phyloP scores from a whole-genome alignment of 2,797 vertebrate genomes.

The Notolabrus celidotus region DNA sequence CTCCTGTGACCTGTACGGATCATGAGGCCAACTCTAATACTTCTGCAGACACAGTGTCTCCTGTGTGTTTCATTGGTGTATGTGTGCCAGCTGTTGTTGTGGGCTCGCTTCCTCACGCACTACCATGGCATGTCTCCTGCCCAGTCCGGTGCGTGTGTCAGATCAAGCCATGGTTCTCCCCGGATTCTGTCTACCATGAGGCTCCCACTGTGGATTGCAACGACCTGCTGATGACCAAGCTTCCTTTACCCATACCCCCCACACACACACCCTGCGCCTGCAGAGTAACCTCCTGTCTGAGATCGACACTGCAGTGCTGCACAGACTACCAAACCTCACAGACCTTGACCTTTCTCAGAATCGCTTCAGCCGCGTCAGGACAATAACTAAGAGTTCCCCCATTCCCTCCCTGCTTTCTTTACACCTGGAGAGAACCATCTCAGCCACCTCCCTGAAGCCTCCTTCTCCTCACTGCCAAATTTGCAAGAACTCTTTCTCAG shows the following conservation, averaged over 20 bases:
- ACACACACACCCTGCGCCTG: constrained; percentile 94
- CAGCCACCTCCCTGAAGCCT: constrained; percentile 87
- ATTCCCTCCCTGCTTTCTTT: constrained; percentile 92
- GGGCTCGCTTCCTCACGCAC: constrained; percentile 82
- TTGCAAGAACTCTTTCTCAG: constrained; percentile 97
- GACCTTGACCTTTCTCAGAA: constrained; percentile 98
- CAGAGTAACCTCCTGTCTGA: constrained; percentile 93
- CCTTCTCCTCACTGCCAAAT: constrained; percentile 89
- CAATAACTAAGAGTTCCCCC: constrained; percentile 81
- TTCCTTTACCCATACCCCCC: constrained; percentile 87
- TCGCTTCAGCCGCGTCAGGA: constrained; percentile 86
- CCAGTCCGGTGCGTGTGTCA: constrained; percentile 92
- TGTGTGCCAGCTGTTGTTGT: constrained; percentile 72
- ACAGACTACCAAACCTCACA: constrained; percentile 90
- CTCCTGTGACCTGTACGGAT: constrained; percentile 70
- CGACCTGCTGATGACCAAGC: constrained; percentile 89
- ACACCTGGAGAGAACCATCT: constrained; percentile 96
- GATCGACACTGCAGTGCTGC: constrained; percentile 86
- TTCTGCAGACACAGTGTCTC: constrained; percentile 84
- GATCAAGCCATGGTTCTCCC: constrained; percentile 97
- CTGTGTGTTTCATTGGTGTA: constrained; percentile 81
- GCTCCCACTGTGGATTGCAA: constrained; percentile 98
- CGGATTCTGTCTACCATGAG: constrained; percentile 93
- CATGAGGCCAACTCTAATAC: constrained; percentile 83
- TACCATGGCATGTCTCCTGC: constrained; percentile 94